Conservation (phyloP, 2,797 vertebrate species). For the Gymnoscopelus braueri region DNA sequence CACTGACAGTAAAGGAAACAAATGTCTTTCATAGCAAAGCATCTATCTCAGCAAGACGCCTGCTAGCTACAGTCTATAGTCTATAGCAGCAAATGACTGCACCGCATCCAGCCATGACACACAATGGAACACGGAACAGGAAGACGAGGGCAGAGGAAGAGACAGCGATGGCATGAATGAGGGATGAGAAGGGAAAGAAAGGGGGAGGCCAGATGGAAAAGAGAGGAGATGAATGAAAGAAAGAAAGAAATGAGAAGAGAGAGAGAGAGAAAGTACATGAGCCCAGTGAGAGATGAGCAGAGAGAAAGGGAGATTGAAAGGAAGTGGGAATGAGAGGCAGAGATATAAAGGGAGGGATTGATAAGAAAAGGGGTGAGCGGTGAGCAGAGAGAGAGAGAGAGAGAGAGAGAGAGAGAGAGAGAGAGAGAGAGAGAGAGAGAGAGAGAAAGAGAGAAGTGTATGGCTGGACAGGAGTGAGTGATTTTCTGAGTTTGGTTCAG, state of each 20-base stretch:
- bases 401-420: slow-evolving; percentile 10
- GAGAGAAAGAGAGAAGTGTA: slow-evolving; percentile 15
- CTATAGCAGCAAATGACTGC: slow-evolving; percentile 68
- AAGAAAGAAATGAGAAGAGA: slow-evolving; percentile 23
- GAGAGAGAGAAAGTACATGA: slow-evolving; percentile 43
- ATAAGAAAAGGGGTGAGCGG: too few relatives aligned
- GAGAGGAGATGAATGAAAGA: slow-evolving; percentile 62
- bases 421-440: slow-evolving; percentile 9
- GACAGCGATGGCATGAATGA: slow-evolving; percentile 61
- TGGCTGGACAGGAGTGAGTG: background rate
- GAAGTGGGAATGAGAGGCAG: slow-evolving; percentile 31
- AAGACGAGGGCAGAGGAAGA: slow-evolving; percentile 49
- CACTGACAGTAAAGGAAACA: slow-evolving; percentile 82
- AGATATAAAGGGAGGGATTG: background rate
- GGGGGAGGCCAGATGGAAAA: slow-evolving; percentile 64
- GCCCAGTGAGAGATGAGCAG: slow-evolving; percentile 20
- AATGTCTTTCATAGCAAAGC: slow-evolving; percentile 80
- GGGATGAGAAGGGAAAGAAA: slow-evolving; percentile 53
- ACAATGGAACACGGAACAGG: slow-evolving; percentile 57
- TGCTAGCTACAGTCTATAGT: slow-evolving; percentile 74
- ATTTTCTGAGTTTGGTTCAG: slow-evolving; percentile 55
- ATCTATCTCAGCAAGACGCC: slow-evolving; percentile 75
- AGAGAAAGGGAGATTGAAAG: slow-evolving; percentile 45
- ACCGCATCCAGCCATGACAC: slow-evolving; percentile 62
- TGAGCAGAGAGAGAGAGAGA: slow-evolving; percentile 13